Conservation (phyloP, 2,113 vertebrate species). For the Lonchura striata region DNA sequence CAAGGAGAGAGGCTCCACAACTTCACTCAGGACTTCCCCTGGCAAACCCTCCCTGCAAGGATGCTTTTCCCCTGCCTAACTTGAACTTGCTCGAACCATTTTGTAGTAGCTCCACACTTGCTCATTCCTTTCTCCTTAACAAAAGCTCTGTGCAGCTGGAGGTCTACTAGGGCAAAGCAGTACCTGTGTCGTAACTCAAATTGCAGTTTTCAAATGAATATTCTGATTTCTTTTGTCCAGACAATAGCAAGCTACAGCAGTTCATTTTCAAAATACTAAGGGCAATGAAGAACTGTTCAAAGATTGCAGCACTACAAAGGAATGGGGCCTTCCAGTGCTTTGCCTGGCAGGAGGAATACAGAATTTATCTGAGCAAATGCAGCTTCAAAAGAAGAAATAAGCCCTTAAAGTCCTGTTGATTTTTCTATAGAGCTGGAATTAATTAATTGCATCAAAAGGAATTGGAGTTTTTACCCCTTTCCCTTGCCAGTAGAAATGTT, state of each 20-base stretch:
- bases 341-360: not conserved
- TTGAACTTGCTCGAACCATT: not conserved
- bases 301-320: not conserved
- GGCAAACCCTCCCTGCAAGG: not conserved
- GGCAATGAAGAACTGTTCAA: not conserved
- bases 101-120: not conserved
- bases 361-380: not conserved
- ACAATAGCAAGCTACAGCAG: not conserved
- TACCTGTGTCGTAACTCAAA: not conserved
- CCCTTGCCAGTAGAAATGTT: not conserved
- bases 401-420: not conserved
- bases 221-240: not conserved
- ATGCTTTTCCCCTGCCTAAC: not conserved
- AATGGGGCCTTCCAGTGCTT: not conserved
- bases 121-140: not conserved
- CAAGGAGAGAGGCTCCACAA: not conserved
- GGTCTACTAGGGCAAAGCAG: not conserved
- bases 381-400: not conserved
- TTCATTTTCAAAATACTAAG: not conserved
- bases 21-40: not conserved
- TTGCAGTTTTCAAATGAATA: not conserved
- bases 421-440: not conserved
- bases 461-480: not conserved
- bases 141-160: accelerated
- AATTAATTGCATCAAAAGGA: slow-evolving; percentile 18